These are phyloP conservation scores for Cerastis rubricosa DNA, from an alignment of 2,888 invertebrate species.

Conservation along the genomic window DNA sequence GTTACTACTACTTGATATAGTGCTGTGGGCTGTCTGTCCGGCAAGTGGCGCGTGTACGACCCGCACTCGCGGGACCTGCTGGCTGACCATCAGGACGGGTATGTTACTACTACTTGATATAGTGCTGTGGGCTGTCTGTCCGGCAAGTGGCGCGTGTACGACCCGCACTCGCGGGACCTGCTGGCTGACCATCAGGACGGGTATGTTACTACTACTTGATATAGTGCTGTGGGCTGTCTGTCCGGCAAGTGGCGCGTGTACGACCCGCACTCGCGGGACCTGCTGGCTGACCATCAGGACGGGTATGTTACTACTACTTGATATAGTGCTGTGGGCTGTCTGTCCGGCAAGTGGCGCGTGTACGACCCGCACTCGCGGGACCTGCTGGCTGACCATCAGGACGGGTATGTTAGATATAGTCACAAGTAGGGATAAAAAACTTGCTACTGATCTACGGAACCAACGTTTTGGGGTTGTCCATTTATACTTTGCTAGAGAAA, in stretches of 20 bases:
- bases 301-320: slow-evolving; percentile 94
- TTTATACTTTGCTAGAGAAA: not conserved
- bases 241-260: slow-evolving; percentile 96
- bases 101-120: no score
- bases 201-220: no score
- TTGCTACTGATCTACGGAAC: not conserved
- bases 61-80: slow-evolving; percentile 94
- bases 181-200: slow-evolving; percentile 94
- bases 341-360: slow-evolving; percentile 95
- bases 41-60: slow-evolving; percentile 96
- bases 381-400: slow-evolving; percentile 92
- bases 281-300: slow-evolving; percentile 93
- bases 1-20: no score
- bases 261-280: slow-evolving; percentile 94
- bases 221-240: slow-evolving; percentile 95
- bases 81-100: slow-evolving; percentile 93
- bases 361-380: slow-evolving; percentile 95
- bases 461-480: not conserved
- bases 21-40: slow-evolving; percentile 95
- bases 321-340: slow-evolving; percentile 95
- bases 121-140: slow-evolving; percentile 95
- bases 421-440: not conserved
- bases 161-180: slow-evolving; percentile 94
- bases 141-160: slow-evolving; percentile 96
- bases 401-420: slow-evolving; percentile 86